phyloP scores from a whole-genome alignment of 2,797 vertebrate species.

The Channa striata region DNA sequence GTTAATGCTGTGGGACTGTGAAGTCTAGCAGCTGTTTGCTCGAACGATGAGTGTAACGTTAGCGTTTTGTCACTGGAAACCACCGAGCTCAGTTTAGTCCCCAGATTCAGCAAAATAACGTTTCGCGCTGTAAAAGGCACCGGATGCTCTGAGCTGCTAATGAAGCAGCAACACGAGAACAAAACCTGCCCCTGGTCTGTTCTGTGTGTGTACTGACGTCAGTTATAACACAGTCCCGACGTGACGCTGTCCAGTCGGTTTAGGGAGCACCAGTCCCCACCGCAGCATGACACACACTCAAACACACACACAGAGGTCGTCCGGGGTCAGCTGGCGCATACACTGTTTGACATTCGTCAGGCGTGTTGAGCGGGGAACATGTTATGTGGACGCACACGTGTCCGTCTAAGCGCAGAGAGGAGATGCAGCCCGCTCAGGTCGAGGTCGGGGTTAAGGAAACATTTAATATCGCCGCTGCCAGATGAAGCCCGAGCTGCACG shows the following conservation, averaged over 20 bases:
- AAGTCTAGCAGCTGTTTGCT: too few relatives aligned
- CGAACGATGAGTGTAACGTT: too few relatives aligned
- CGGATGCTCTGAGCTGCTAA: not conserved
- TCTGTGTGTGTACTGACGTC: slow-evolving; percentile 7
- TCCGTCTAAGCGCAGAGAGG: not conserved
- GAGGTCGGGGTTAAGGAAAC: slow-evolving; percentile 55
- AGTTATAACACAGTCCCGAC: not conserved
- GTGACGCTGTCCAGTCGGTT: not conserved
- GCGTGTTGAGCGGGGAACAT: slow-evolving; percentile 34
- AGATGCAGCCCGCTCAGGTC: slow-evolving; percentile 3
- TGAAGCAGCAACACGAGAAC: not conserved
- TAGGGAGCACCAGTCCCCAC: not conserved
- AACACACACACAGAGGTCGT: slow-evolving; percentile 28
- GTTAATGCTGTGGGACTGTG: too few relatives aligned
- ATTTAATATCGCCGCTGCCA: slow-evolving; percentile 28
- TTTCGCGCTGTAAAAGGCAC: not conserved
- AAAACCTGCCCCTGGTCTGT: slow-evolving; percentile 13
- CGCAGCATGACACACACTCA: slow-evolving; percentile 18
- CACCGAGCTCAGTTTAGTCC: too few relatives aligned
- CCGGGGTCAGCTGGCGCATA: slow-evolving; percentile 31
- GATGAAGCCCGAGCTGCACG: slow-evolving; percentile 30
- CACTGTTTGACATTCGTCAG: slow-evolving; percentile 43
- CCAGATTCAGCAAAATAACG: too few relatives aligned
- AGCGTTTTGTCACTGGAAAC: not conserved
- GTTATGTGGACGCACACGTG: not conserved